Base-by-base conservation (phyloP, 2,797 vertebrate species). In the Crenichthys baileyi region DNA sequence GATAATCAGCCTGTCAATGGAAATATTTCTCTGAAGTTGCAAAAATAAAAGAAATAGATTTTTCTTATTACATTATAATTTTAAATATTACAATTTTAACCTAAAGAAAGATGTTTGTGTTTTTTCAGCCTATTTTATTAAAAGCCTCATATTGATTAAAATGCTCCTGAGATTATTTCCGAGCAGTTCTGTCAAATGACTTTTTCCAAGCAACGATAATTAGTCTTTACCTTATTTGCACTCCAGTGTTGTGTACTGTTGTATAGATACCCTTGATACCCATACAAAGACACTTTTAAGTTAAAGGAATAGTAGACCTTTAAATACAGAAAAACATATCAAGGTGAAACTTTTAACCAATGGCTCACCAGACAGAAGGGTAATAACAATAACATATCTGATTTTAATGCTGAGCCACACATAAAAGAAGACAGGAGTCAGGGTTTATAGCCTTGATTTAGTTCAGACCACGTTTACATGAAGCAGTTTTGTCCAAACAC, bases 271-370 rank as follows among this genome's bases (percentile, higher is more conserved):
- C n/a, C 6, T 70, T 68, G 9, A 67, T 68, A 53, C 46, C 73
- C 31, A 67, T 46, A 39, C 41, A 78, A 77, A 50, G 67, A 75
- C n/a, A 72, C 53, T 55, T 51, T 24, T 75, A 76, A 60, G 46
- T 29, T 18, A 76, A 56, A 65, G 6, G 67, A 44, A 8, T 48
- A 12, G 18, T 65, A 36, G n/a, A 81, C 74, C 22, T 82, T 70
- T 76, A 36, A 58, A 74, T 31, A 36, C 26, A 24, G 7, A 36
- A 76, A 60, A 70, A 56, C 26, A 24, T n/a, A 50, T 75, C 51
- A 68, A 50, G 63, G 13, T 65, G 60, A 77, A 26, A 75, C 2
- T 1, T 36, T 72, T 67, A 48, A 79, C 76, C 41, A 18, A 72
- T 46, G 24, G n/a, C 26, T 77, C 26, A n/a, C 8, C 26, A 22